Evolutionary conservation across 2,797 vertebrate species (phyloP), one percentile per base, ranked within the genome.

Genomic region (Amblyopsis hoosieri): DNA sequence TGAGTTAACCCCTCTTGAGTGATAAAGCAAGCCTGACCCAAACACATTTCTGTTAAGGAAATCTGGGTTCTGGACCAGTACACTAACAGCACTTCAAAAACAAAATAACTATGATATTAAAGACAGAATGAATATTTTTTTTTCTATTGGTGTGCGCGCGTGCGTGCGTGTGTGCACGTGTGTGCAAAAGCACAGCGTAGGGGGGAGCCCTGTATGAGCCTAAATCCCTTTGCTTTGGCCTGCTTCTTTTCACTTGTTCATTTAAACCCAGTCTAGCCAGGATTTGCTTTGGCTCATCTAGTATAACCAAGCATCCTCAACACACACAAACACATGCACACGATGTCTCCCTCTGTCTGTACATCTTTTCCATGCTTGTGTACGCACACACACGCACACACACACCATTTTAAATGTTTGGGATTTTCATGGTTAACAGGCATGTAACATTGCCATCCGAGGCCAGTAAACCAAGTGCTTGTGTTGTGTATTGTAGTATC

Each of bases 221-320:
- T 57, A 50, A 60, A 76, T 74, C 48, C 71, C 71, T 79, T 84
- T 84, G 68, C 66, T 74, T 82, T 83, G 78, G 82, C 83, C 54
- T 67, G 54, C 23, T 61, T 29, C 65, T 82, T 60, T 76, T 85
- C 51, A 77, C 81, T 83, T 79, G 75, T 79, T 84, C 64, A 75
- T 79, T 82, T 80, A 15, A 79, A 54, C 42, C 64, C 63, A 49
- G 72, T 78, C 72, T 66, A 61, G 69, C 69, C 74, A 77, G 64
- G 59, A 76, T 88, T 86, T 78, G 69, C 73, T 81, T 87, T 82
- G 79, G 82, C 81, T 79, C 71, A 71, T 83, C 64, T 66, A 77
- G 57, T 51, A 53, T 47, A 75, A 75, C 68, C 54, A 62, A 71
- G 48, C 66, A 52, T 75, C 64, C 72, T 58, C 31, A 49, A 49